Percentiles rank a stretch among this genome's conserved stretches.
These are phyloP conservation scores for Physeter macrocephalus DNA, from an alignment of 2,113 vertebrate species.

Conservation along the genomic window DNA sequence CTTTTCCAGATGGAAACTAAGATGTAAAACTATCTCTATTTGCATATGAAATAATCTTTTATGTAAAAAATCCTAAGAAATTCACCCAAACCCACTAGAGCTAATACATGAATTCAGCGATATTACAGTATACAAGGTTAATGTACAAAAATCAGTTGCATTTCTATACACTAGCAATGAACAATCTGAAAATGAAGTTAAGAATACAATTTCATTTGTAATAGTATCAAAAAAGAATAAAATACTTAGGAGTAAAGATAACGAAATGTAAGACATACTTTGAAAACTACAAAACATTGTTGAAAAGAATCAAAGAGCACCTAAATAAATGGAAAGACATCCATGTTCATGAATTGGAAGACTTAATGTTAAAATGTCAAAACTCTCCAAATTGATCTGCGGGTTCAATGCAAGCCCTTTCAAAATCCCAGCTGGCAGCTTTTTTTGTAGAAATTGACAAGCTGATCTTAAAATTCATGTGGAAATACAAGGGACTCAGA, in stretches of 20 bases:
- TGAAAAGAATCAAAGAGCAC: not conserved
- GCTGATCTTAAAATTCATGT: not conserved
- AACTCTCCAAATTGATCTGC: not conserved
- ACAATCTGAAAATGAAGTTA: not conserved
- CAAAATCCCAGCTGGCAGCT: not conserved
- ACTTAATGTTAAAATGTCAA: not conserved
- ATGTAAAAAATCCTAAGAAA: not conserved
- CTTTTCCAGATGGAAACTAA: not conserved
- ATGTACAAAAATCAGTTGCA: not conserved
- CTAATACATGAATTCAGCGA: not conserved
- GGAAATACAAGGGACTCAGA: not conserved
- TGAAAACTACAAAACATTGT: not conserved
- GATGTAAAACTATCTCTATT: not conserved
- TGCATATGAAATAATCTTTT: not conserved
- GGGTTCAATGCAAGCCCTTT: not conserved
- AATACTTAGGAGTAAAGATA: not conserved
- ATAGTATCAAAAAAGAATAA: not conserved
- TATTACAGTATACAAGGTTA: not conserved
- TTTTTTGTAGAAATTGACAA: not conserved
- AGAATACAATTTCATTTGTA: not conserved
- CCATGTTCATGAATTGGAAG: not conserved
- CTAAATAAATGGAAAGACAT: not conserved
- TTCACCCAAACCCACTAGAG: not conserved
- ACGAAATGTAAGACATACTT: not conserved
- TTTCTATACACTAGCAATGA: not conserved